Percentiles rank a stretch among this genome's conserved stretches.
Conservation (phyloP, 2,797 vertebrate species). For the Enteromius afrohamiltoni region DNA sequence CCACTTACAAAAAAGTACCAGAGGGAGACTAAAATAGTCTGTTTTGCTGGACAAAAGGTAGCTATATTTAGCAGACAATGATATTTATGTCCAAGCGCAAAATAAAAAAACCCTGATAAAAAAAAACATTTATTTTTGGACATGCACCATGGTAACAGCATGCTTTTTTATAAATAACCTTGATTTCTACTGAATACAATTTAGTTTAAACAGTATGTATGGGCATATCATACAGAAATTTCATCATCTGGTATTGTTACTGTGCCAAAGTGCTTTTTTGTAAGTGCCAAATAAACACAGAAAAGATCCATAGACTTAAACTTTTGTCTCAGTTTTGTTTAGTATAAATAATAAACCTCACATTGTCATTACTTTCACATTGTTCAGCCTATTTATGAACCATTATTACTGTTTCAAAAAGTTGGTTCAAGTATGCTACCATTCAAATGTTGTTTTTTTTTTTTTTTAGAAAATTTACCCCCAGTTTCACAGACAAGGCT, state of each 20-base stretch:
- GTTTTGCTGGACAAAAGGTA: not conserved
- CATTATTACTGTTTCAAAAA: not conserved
- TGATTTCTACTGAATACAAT: not conserved
- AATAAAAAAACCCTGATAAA: not conserved
- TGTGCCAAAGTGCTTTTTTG: not conserved
- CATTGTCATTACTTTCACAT: not conserved
- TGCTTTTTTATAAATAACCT: not conserved
- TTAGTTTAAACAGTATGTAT: not conserved
- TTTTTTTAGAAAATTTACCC: not conserved
- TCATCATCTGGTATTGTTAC: not conserved
- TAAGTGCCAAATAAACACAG: not conserved
- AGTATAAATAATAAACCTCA: not conserved
- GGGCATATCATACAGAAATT: not conserved
- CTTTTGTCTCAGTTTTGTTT: not conserved
- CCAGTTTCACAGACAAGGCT: too few relatives aligned
- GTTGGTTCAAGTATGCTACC: not conserved
- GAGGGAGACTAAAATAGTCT: conserved; percentile 6
- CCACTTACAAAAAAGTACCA: not conserved
- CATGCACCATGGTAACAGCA: not conserved
- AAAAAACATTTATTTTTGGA: conserved; percentile 3
- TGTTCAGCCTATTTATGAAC: not conserved
- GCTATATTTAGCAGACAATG: conserved; percentile 17
- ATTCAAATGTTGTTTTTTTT: not conserved
- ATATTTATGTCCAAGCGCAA: conserved; percentile 6
- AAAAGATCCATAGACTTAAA: not conserved